Evolutionary conservation across 2,113 vertebrate genomes (phyloP).

Genomic region (Lanius ludovicianus): DNA sequence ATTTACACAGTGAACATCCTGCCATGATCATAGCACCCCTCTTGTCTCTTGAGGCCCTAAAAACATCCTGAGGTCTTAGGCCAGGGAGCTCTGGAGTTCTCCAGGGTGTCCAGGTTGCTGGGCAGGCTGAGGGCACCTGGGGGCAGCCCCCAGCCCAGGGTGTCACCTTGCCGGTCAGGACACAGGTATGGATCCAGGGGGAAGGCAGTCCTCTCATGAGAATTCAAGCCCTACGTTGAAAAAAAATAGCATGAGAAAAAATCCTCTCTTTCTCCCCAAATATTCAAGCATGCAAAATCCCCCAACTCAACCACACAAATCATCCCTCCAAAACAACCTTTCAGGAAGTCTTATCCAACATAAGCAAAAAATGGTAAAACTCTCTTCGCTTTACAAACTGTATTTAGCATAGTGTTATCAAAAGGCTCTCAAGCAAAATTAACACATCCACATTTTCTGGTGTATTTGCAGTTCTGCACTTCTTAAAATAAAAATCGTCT

Average conservation of each 20-base stretch:
- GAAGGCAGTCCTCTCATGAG: background rate
- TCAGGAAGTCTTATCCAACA: background rate
- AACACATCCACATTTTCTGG: background rate
- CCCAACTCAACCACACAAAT: background rate
- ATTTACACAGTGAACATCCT: background rate
- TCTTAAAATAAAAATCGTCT: slow-evolving; percentile 26
- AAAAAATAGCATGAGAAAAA: background rate
- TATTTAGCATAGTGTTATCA: background rate
- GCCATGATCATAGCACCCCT: background rate
- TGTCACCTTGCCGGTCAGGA: background rate
- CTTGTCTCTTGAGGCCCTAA: background rate
- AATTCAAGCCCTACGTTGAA: background rate
- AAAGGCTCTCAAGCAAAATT: background rate
- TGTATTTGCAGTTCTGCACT: background rate
- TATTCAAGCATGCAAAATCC: background rate
- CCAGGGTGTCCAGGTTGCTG: background rate
- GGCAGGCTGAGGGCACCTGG: background rate
- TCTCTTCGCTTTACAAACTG: background rate
- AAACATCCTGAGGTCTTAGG: background rate
- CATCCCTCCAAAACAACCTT: background rate
- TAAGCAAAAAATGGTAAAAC: background rate
- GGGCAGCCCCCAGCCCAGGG: background rate
- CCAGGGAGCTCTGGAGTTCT: background rate
- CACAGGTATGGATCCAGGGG: accelerated
- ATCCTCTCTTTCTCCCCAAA: background rate